Base-by-base conservation (phyloP, 2,797 vertebrate species). In the Morus bassanus region DNA sequence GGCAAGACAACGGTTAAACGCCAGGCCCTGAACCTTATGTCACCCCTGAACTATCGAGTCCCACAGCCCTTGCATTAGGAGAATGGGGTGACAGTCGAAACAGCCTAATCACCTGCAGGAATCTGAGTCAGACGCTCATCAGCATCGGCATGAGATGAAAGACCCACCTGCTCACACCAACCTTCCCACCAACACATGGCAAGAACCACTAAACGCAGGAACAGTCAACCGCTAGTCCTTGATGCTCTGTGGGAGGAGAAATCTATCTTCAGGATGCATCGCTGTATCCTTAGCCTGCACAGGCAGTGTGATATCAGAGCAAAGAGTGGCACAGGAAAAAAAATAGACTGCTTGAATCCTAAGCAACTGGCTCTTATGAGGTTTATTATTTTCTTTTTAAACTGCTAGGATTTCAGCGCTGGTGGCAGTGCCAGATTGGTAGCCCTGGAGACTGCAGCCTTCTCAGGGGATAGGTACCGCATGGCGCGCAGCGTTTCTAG, bases 401-500 rank as follows among this genome's bases (percentile, higher is more conserved):
- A n/a, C 13, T 7, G n/a, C 18, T 8, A 0, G 4, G 64, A 6
- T 33, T 43, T 35, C 10, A 48, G 57, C 14, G 22, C 69, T 8
- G 28, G 68, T 27, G 60, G 80, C 37, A 6, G 43, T 18, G 73
- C 43, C 57, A 45, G 33, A 2, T 31, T 5, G 63, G 74, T 30
- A 65, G 73, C 74, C 46, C 82, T 61, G 46, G 68, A 61, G 61
- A 68, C 61, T 1, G 21, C 39, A 18, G 39, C 35, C 30, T 6
- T 24, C 67, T 35, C 33, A 0, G 39, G 54, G 37, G 31, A 18
- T 4, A 6, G 65, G 70, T 6, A 31, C 53, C 11, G 7, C 45
- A 8, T 4, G 57, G 61, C 8, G 1, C 10, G 4, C 67, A 4
- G n/a, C 13, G 0, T 6, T 50, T 4, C 60, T 18, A 7, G n/a